Evolutionary conservation across 2,113 vertebrate species (phyloP).

Genomic region (Ivindomyrus marchei): DNA sequence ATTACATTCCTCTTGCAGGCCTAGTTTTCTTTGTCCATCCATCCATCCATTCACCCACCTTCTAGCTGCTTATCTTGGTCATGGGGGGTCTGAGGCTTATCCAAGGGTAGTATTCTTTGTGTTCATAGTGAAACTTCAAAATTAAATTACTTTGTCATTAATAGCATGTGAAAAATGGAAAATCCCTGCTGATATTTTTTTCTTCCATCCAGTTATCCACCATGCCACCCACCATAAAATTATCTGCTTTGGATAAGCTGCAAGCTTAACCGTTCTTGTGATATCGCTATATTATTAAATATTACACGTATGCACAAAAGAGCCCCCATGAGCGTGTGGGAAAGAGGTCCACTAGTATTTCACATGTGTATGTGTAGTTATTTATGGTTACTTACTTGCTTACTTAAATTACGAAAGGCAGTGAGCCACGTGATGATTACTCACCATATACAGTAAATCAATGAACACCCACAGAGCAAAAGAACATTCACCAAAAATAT

Average conservation of each 20-base stretch:
- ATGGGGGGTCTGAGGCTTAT: background rate
- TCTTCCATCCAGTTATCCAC: background rate
- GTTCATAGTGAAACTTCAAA: background rate
- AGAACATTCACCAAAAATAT: background rate
- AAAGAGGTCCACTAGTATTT: background rate
- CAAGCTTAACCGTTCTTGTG: background rate
- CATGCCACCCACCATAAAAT: background rate
- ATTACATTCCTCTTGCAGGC: background rate
- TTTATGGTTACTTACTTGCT: background rate
- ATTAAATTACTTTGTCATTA: background rate
- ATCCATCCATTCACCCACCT: background rate
- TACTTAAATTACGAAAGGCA: background rate
- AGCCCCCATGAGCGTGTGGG: background rate
- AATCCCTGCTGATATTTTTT: background rate
- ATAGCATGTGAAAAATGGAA: background rate
- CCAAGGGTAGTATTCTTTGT: background rate
- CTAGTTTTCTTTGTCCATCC: background rate
- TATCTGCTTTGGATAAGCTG: background rate
- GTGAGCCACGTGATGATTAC: background rate
- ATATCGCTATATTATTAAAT: background rate
- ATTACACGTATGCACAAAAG: background rate
- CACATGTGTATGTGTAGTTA: background rate
- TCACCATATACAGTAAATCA: background rate
- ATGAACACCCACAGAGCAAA: background rate
- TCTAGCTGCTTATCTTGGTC: background rate